Conservation (phyloP, 2,888 invertebrate genomes). For the Opisthograptis luteolata region DNA sequence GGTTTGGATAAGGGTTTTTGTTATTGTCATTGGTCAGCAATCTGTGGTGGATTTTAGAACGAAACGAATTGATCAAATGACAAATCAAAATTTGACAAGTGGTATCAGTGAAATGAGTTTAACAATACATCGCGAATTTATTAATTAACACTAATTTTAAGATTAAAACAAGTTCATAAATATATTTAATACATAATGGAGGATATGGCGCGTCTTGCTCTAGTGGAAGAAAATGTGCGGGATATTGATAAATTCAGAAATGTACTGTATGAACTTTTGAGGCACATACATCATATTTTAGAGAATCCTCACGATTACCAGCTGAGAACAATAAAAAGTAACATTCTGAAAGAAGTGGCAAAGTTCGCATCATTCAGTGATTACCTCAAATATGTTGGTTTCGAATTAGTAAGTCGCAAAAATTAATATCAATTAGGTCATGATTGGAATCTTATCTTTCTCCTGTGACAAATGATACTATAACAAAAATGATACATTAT, state of each 20-base stretch:
- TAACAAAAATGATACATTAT: not conserved
- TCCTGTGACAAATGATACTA: no score
- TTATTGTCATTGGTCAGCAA: no score
- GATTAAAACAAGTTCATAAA: constrained; percentile 30
- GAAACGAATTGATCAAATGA: constrained; percentile 46
- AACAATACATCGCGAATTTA: constrained; percentile 40
- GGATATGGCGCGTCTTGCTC: constrained; percentile 74
- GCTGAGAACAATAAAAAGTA: constrained; percentile 57
- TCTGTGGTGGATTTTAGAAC: constrained; percentile 42
- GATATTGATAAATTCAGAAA: constrained; percentile 59
- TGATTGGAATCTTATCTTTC: no score
- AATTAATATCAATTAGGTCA: constrained; percentile 4
- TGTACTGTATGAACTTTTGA: constrained; percentile 64
- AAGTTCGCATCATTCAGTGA: constrained; percentile 58
- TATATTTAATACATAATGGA: constrained; percentile 60
- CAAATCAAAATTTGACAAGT: constrained; percentile 75
- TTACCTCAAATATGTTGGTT: constrained; percentile 74
- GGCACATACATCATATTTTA: constrained; percentile 61
- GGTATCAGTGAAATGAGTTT: constrained; percentile 41
- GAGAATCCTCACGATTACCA: constrained; percentile 70
- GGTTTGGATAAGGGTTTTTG: no score
- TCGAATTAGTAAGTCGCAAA: constrained; percentile 56
- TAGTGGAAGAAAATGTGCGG: constrained; percentile 67
- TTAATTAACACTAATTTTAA: constrained; percentile 29
- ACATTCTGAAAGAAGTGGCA: constrained; percentile 51